Base-by-base conservation (phyloP, 2,888 invertebrate genomes). In the Salticus scenicus region DNA sequence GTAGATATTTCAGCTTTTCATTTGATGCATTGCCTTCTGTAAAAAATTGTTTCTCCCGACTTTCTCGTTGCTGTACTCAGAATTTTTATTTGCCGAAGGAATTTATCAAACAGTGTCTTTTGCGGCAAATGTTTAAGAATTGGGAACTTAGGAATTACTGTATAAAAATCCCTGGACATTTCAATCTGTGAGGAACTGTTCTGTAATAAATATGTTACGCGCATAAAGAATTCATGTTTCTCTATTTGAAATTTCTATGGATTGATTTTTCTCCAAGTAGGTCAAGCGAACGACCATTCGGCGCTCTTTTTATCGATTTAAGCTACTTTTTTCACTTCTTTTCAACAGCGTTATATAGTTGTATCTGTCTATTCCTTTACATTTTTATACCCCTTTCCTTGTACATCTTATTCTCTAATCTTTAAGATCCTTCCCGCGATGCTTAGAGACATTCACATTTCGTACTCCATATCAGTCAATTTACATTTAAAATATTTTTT, bases 271-370 rank as follows among this genome's bases (percentile, higher is more conserved):
- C 57, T 17, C 41, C 51, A 63, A 63, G 77, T 67, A 41, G 57
- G 69, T 28, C 77, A 79, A 66, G 31, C 30, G 73, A n/a, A 20
- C 42, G 73, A 64, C 79, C 67, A 63, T 64, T 63, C 70, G 57
- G 63, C 70, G 57, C 57, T 57, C 78, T 24, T 78, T 63, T 63
- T 72, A 80, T 80, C 79, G 79, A 80, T 80, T 67, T 24, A 37
- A 30, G 30, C 17, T n/a, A 31, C 37, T 31, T 64, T 41, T 57
- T 70, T 77, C 57, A 33, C 63, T 33, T 71, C 71, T 57, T 57
- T 67, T 47, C 27, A 14, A n/a, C 42, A n/a, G 28, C 41, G 14
- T 24, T 24, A 24, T 5, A 2, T 24, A 7, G 4, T 5, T 57
- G 24, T 24, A 24, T 57, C 1, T 57, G 24, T 57, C 1, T 57